A percentile compares a stretch with the other conserved stretches of the same genome.
These are phyloP conservation scores for Ceratoteleas bidentatus DNA, from an alignment of 1,140 invertebrate genomes.

Conservation along the genomic window DNA sequence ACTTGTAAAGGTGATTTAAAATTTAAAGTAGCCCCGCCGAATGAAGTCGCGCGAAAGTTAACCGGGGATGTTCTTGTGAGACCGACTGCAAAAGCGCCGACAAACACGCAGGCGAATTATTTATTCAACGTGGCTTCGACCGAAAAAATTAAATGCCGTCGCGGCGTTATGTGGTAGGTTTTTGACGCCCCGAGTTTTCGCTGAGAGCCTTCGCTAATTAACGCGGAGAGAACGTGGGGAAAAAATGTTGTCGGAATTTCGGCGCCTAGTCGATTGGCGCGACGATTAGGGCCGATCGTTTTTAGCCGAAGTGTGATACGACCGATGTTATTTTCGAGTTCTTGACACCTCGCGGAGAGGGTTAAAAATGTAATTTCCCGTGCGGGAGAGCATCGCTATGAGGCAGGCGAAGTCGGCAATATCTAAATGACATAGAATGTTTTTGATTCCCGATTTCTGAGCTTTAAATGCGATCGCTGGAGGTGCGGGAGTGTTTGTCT, in stretches of 20 bases:
- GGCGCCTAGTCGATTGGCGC: slow-evolving; percentile 24
- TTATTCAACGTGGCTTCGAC: slow-evolving; percentile 34
- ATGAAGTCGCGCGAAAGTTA: slow-evolving; percentile 47
- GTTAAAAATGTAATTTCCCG: slow-evolving; percentile 54
- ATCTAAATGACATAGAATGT: too few species aligned
- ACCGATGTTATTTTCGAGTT: slow-evolving; percentile 36
- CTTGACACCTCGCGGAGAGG: slow-evolving; percentile 38
- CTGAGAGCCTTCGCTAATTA: slow-evolving; percentile 72
- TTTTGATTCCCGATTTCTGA: too few species aligned
- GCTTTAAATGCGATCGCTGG: too few species aligned
- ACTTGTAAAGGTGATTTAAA: slow-evolving; percentile 62
- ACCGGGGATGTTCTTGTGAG: slow-evolving; percentile 27
- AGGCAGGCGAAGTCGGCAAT: too few species aligned
- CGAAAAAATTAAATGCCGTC: slow-evolving; percentile 23
- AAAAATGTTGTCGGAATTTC: slow-evolving; percentile 41
- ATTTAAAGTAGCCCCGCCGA: slow-evolving; percentile 52
- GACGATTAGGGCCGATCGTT: slow-evolving; percentile 37
- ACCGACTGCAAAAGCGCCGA: slow-evolving; percentile 25
- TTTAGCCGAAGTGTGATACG: slow-evolving; percentile 27
- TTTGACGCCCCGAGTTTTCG: not conserved
- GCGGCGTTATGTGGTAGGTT: slow-evolving; percentile 1
- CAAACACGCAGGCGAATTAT: slow-evolving; percentile 32
- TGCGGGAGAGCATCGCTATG: slow-evolving; percentile 3
- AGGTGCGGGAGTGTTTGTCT: too few species aligned
- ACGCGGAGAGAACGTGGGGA: slow-evolving; percentile 29